These are phyloP conservation scores for Glyphotaelius pellucidus DNA, from an alignment of 2,888 invertebrate genomes.

Conservation along the genomic window DNA sequence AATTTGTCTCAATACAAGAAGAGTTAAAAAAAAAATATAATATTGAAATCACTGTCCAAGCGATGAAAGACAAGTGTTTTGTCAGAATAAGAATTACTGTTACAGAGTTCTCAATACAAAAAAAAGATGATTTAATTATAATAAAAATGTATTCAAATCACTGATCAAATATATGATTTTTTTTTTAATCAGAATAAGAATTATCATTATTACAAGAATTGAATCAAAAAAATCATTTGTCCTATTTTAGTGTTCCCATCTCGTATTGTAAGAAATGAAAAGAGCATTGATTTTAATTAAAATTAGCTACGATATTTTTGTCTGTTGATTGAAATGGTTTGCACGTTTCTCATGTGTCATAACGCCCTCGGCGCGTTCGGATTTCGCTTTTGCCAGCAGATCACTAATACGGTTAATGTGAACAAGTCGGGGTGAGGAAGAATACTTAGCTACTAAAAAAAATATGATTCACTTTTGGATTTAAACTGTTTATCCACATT, in stretches of 20 bases:
- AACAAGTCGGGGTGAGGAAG: not conserved
- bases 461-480: constrained; percentile 25
- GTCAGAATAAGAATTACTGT: not conserved
- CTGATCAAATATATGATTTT: too few species aligned
- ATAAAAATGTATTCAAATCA: too few species aligned
- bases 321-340: not conserved
- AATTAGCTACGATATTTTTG: not conserved
- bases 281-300: not conserved
- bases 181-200: too few species aligned
- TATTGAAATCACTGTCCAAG: not conserved
- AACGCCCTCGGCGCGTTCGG: not conserved
- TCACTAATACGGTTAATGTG: not conserved
- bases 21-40: not conserved
- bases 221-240: too few species aligned
- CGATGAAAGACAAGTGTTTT: not conserved
- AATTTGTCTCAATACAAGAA: not conserved
- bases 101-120: not conserved
- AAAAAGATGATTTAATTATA: too few species aligned
- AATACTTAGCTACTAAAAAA: constrained; percentile 6
- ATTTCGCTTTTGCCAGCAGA: not conserved
- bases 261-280: not conserved
- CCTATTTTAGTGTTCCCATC: too few species aligned
- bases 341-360: not conserved
- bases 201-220: too few species aligned
- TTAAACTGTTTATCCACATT: constrained; percentile 34